A percentile compares a stretch with the other conserved stretches of the same genome.
Evolutionary conservation across 1,140 invertebrate species (phyloP).

Genomic region (Penaeus japonicus): DNA sequence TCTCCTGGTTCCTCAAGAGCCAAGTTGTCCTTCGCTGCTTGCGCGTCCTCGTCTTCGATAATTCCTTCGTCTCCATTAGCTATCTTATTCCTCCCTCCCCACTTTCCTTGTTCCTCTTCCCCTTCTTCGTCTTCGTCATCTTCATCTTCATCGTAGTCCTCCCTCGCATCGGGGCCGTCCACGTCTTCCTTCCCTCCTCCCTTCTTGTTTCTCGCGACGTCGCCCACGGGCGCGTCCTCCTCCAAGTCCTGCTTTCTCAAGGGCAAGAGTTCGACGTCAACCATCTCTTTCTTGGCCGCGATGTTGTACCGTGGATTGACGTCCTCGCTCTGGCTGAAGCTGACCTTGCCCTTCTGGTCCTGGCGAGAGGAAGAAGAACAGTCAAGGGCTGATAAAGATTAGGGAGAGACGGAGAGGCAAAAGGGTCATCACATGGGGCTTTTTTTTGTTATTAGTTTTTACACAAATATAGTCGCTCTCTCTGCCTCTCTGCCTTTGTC

Average conservation of each 20-base stretch:
- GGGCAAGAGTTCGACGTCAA: not conserved
- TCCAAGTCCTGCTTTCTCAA: conserved; percentile 12
- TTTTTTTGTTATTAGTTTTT: too few species aligned
- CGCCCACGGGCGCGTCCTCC: not conserved
- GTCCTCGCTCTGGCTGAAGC: not conserved
- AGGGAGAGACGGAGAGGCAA: not conserved
- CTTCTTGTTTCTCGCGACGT: not conserved
- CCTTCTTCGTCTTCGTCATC: not conserved
- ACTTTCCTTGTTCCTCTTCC: not conserved
- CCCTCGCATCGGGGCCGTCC: not conserved
- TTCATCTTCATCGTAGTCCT: conserved; percentile 15
- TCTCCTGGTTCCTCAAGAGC: not conserved
- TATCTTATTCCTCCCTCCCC: conserved; percentile 2
- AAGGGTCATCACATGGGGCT: not conserved
- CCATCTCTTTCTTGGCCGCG: not conserved
- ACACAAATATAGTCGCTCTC: too few species aligned
- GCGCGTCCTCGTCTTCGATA: conserved; percentile 20
- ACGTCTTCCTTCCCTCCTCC: not conserved
- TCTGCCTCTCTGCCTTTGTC: too few species aligned
- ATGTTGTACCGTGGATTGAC: conserved; percentile 10
- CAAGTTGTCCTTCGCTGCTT: not conserved
- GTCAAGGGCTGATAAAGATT: not conserved
- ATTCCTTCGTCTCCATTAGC: not conserved
- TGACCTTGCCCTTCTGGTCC: not conserved
- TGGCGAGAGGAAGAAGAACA: not conserved